A percentile compares a stretch with the other conserved stretches of the same genome.
phyloP scores from a whole-genome alignment of 2,888 invertebrate species.

The Argyresthia goedartella region DNA sequence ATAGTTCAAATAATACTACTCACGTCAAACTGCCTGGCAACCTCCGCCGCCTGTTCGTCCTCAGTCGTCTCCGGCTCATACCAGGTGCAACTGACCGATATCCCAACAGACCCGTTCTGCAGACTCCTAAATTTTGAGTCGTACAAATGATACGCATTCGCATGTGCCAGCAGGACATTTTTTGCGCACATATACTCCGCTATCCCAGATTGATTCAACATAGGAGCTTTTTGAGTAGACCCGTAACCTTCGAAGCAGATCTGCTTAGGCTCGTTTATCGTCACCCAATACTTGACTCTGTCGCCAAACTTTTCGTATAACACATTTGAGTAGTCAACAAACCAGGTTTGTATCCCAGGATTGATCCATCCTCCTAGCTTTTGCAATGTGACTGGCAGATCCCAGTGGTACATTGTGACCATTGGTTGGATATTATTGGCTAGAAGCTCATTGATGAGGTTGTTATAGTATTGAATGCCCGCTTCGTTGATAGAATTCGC shows the following conservation, averaged over 20 bases:
- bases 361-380: conserved; percentile 73
- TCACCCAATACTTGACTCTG: conserved; percentile 67
- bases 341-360: conserved; percentile 62
- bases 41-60: conserved; percentile 62
- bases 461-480: conserved; percentile 75
- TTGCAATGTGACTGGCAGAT: conserved; percentile 67
- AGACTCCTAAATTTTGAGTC: conserved; percentile 26
- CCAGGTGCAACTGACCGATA: conserved; percentile 51
- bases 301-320: conserved; percentile 58
- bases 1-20: conserved; percentile 17
- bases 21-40: conserved; percentile 66
- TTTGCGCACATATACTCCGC: conserved; percentile 69
- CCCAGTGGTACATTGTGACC: conserved; percentile 74
- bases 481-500: conserved; percentile 58
- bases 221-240: conserved; percentile 33
- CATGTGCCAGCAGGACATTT: conserved; percentile 69
- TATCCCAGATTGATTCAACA: conserved; percentile 40
- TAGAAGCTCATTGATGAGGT: conserved; percentile 70
- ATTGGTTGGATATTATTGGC: conserved; percentile 68
- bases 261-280: conserved; percentile 69
- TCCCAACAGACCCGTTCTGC: conserved; percentile 36
- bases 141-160: conserved; percentile 50
- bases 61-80: conserved; percentile 53
- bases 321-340: conserved; percentile 66
- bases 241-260: conserved; percentile 46